Base-by-base conservation (phyloP, 2,797 vertebrate species). In the Enteromius treurensis region DNA sequence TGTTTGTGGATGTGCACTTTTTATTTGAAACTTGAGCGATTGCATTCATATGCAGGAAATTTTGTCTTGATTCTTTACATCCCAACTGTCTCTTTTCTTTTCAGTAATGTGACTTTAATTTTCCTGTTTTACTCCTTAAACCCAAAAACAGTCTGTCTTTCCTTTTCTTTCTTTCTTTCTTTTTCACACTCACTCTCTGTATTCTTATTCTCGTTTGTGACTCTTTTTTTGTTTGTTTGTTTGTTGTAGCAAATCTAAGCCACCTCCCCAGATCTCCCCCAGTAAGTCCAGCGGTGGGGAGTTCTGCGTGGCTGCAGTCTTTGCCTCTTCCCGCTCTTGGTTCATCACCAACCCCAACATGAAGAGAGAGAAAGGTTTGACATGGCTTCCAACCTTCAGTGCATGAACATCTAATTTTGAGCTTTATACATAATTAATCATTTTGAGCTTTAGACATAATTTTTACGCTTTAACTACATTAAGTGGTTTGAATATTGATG, bases 211-310 rank as follows among this genome's bases (percentile, higher is more conserved):
- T 73, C 45, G 86, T 80, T 49, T 79, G 11, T 58, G 32, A 60
- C 15, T 37, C 45, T 74, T 11, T 73, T 68, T 79, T 7, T 79
- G 17, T 84, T 67, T 85, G 2, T 77, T 23, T 83, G 67, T 87
- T 62, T 88, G 70, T 82, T 94, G 79, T 92, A 99, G 98, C 95
- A 99, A 99, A 97, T 93, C 94, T 82, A 99, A 98, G 92, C 96
- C 97, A 0, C 95, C 96, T 19, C 96, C 97, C 5, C 98, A 99
- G 92, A 98, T 99, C 91, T 99, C 98, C 53, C 98, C 98, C 5
- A 99, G 98, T 92, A 99, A 99, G 88, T 99, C 98, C 45, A 92
- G 95, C 60, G 97, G 97, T 89, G 97, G 98, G 86, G 98, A 99
- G 90, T 98, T 99, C 85, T 99, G 96, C 15, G 96, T 99, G 0